A percentile compares a stretch with the other conserved stretches of the same genome.
Evolutionary conservation across 1,140 invertebrate genomes (phyloP).

Genomic region (Euglossa dilemma): DNA sequence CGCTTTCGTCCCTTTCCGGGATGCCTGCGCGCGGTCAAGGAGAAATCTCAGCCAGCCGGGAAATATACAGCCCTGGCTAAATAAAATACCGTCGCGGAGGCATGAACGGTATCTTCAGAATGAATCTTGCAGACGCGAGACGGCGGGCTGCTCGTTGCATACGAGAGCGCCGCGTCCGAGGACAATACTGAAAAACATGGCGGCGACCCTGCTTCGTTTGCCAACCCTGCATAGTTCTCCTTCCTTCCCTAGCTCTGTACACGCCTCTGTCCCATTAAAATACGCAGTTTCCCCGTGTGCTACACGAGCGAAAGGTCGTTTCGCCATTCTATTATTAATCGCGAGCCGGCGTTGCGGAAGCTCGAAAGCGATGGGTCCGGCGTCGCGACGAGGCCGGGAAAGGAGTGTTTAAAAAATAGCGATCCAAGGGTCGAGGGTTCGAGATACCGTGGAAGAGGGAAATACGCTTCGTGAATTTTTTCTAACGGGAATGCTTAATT

Average conservation of each 20-base stretch:
- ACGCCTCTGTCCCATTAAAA: neutral
- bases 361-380: no score
- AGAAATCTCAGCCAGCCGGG: constrained; percentile 28
- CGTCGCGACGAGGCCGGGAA: no score
- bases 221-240: no score
- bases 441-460: no score
- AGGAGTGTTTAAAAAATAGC: no score
- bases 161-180: neutral
- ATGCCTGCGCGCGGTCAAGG: neutral
- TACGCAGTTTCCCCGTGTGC: neutral
- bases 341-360: no score
- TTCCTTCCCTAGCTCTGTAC: no score
- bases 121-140: constrained; percentile 23
- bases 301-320: no score
- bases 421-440: no score
- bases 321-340: no score
- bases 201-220: neutral
- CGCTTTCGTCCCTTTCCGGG: neutral
- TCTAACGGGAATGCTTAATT: no score
- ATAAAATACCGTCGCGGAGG: constrained; percentile 31
- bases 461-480: no score
- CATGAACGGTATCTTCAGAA: constrained; percentile 21
- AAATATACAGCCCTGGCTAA: constrained; percentile 27
- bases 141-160: neutral
- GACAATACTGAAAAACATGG: constrained; percentile 1